Conservation (phyloP, 2,888 invertebrate species). For the Athetis lepigone region DNA sequence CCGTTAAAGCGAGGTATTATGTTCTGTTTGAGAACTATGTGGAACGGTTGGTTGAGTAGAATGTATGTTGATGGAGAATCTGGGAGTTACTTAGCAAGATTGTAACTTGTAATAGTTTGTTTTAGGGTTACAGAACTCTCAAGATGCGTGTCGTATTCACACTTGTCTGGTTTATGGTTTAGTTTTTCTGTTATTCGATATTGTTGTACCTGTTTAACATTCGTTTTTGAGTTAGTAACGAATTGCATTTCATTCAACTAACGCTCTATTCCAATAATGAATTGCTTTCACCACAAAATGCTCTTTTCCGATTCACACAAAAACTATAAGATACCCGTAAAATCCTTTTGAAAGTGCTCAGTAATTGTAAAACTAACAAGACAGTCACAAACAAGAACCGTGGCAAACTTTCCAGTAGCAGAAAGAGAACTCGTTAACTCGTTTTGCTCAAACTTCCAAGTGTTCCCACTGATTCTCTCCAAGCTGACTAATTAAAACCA, state of each 20-base stretch:
- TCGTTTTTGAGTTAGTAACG: background rate
- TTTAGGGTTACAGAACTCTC: background rate
- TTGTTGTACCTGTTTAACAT: background rate
- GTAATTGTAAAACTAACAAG: slow-evolving; percentile 59
- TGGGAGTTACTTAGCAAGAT: too few species aligned
- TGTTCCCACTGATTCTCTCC: slow-evolving; percentile 59
- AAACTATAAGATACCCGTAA: slow-evolving; percentile 23
- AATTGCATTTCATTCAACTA: background rate
- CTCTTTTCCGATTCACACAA: background rate
- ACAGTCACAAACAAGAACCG: slow-evolving; percentile 55
- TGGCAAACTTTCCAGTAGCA: slow-evolving; percentile 42
- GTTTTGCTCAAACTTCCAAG: slow-evolving; percentile 61
- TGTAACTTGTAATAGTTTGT: too few species aligned
- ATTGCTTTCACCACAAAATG: background rate
- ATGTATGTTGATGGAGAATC: too few species aligned
- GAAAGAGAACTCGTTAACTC: slow-evolving; percentile 64
- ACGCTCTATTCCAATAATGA: background rate
- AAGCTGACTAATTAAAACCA: slow-evolving; percentile 64
- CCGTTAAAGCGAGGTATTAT: background rate
- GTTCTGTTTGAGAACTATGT: too few species aligned
- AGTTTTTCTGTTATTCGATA: background rate
- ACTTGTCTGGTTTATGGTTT: background rate
- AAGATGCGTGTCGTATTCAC: background rate
- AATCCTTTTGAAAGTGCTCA: slow-evolving; percentile 25
- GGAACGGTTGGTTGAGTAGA: too few species aligned